Evolutionary conservation across 1,140 invertebrate genomes (phyloP).

Genomic region (Caerostris extrusa): DNA sequence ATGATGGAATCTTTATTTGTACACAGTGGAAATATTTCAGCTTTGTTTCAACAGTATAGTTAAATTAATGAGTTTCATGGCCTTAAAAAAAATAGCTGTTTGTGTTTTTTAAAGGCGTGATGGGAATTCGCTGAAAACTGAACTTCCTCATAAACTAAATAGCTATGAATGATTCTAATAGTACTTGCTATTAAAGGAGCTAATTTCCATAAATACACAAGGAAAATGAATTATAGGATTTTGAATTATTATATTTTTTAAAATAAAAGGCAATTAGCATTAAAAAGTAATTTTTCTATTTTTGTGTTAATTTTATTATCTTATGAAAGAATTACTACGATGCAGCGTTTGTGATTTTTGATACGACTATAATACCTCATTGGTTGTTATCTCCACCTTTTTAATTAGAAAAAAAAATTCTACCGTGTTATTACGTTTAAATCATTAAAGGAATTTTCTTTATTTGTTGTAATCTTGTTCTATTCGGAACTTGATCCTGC

Average conservation of each 20-base stretch:
- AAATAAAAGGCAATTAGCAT: neutral
- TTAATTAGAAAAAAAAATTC: no score
- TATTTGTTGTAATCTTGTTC: no score
- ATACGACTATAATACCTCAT: no score
- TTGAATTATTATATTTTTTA: neutral
- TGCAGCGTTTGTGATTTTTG: no score
- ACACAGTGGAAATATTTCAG: neutral
- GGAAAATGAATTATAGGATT: neutral
- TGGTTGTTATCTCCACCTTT: no score
- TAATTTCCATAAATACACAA: neutral
- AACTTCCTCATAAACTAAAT: constrained; percentile 17
- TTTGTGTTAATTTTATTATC: no score
- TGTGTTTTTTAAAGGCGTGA: constrained; percentile 33
- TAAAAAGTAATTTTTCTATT: neutral
- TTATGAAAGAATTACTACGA: no score
- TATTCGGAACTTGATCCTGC: no score
- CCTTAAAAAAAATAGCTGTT: constrained; percentile 25
- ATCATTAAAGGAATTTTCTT: no score
- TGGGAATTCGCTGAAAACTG: neutral
- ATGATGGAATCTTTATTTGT: constrained; percentile 68
- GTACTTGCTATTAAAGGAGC: neutral
- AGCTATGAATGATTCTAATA: neutral
- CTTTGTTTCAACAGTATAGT: neutral
- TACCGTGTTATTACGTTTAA: no score
- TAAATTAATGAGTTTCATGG: constrained; percentile 29